phyloP scores from a whole-genome alignment of 2,113 vertebrate genomes.

The Actinemys pallida region DNA sequence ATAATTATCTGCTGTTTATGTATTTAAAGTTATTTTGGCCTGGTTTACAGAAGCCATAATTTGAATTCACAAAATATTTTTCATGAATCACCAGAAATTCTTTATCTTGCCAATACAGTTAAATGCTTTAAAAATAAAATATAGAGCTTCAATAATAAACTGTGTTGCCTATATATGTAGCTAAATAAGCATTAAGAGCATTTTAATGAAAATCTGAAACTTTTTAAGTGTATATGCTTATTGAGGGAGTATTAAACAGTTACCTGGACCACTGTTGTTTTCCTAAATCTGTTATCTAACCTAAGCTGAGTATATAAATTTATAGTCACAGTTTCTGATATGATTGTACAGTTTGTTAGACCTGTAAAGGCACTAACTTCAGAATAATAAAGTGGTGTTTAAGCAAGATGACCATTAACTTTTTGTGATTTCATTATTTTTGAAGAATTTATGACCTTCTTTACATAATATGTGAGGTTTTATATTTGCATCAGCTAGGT shows the following conservation, averaged over 20 bases:
- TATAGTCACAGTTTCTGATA: not conserved
- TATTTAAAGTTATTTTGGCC: not conserved
- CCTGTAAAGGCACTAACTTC: conserved; percentile 38
- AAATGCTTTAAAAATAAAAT: not conserved
- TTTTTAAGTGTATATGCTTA: not conserved
- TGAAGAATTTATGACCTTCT: not conserved
- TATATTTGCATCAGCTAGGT: fast-evolving
- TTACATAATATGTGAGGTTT: not conserved
- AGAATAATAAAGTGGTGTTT: conserved; percentile 17
- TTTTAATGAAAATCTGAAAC: not conserved
- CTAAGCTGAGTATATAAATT: not conserved
- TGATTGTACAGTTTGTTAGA: not conserved
- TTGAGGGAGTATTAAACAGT: not conserved
- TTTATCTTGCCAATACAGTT: not conserved
- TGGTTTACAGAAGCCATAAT: not conserved
- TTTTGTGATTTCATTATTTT: not conserved
- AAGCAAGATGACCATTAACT: not conserved
- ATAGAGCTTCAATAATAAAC: fast-evolving
- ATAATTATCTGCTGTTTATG: not conserved
- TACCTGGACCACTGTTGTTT: not conserved
- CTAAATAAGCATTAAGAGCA: not conserved
- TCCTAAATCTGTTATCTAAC: not conserved
- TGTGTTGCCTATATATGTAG: not conserved
- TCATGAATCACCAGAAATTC: not conserved
- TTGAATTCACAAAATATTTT: not conserved